Evolutionary conservation across 2,888 invertebrate genomes (phyloP), one percentile per base, ranked within the genome.

Genomic region (Leptinotarsa haldemani): DNA sequence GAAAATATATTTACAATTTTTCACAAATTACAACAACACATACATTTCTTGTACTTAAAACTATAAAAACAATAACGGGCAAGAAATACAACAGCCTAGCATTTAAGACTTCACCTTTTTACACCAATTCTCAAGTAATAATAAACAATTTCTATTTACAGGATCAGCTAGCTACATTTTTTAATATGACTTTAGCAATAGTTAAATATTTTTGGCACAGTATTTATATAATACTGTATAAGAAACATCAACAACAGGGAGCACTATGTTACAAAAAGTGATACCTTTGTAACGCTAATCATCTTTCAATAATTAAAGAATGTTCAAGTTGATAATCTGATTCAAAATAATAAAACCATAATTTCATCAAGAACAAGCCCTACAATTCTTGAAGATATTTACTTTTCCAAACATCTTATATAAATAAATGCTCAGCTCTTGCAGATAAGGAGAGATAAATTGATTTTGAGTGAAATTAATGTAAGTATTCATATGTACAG

Each of bases 51-150:
- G 84, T 86, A 86, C 86, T 87, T 86, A 87, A 84, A 86, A 85
- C 86, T 87, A 87, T 86, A 85, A 87, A 87, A 87, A 87, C 86
- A 87, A 87, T 87, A 87, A 87, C 87, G 87, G 87, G 87, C 87
- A 88, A 88, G 87, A 87, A 87, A 87, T 85, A 86, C 84, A 85
- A 86, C 86, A 86, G 87, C 86, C 86, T 86, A 86, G 80, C 78
- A 82, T 80, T 79, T 79, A 79, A 80, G 80, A 71, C 65, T 68
- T 71, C 61, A 81, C 82, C 82, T 83, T 82, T 83, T 82, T 83
- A 85, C 84, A 85, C 83, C 83, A 81, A 83, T 81, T 84, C 82
- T 83, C 82, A 84, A 83, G 82, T 82, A 78, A 76, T 78, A 75
- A 68, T 78, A 82, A 83, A 83, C 81, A 78, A 82, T 78, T 80